Evolutionary conservation across 1,140 invertebrate genomes (phyloP).

Genomic region (Caenorhabditis remanei): DNA sequence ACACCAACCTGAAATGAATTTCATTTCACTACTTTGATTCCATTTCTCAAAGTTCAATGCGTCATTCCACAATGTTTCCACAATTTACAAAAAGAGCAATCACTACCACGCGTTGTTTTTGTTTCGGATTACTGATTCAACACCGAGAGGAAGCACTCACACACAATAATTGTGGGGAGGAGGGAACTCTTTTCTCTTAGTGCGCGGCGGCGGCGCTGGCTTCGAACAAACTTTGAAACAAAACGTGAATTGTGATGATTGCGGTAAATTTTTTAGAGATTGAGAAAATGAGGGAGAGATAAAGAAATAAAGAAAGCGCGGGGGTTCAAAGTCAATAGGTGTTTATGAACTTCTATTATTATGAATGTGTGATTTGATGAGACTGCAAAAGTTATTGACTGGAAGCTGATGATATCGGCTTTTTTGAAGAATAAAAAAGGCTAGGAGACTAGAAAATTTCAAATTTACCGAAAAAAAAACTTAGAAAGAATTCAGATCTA

Average conservation of each 20-base stretch:
- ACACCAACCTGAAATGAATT: background rate
- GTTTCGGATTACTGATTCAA: conserved; percentile 43
- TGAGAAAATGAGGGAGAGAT: background rate
- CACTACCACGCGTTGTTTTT: background rate
- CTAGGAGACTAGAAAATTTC: no score
- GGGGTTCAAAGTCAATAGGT: conserved; percentile 19
- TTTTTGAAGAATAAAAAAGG: no score
- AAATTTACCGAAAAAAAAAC: no score
- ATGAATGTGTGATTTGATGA: no score
- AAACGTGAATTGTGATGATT: conserved; percentile 14
- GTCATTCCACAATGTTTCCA: background rate
- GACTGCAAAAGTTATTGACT: no score
- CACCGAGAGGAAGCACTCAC: background rate
- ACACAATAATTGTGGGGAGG: conserved; percentile 27
- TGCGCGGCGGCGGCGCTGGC: background rate
- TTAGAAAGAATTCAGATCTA: no score
- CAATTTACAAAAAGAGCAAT: background rate
- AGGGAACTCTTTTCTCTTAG: background rate
- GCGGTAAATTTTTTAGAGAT: background rate
- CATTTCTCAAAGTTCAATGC: background rate
- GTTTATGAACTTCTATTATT: background rate
- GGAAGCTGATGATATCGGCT: no score
- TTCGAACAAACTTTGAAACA: conserved; percentile 37
- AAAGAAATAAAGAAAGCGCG: background rate
- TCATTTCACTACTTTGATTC: background rate